A percentile compares a stretch with the other conserved stretches of the same genome.
These are phyloP conservation scores for Apoda limacodes DNA, from an alignment of 2,888 invertebrate species.

Conservation along the genomic window DNA sequence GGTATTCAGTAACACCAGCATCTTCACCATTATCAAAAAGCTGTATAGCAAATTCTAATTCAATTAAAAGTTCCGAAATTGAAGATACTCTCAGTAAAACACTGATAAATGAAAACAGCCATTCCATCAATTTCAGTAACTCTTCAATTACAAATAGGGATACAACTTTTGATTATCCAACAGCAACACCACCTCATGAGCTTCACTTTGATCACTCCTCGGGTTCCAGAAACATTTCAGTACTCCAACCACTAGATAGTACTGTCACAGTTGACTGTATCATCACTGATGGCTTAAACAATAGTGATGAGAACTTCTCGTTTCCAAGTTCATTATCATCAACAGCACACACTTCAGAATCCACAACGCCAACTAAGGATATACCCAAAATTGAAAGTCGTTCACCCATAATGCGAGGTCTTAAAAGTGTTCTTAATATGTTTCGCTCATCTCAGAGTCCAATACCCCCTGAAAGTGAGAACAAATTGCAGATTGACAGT, in stretches of 20 bases:
- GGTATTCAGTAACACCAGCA: conserved; percentile 52
- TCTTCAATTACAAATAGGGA: conserved; percentile 37
- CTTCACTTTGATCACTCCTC: conserved; percentile 29
- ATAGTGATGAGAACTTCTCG: conserved; percentile 43
- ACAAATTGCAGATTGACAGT: conserved; percentile 17
- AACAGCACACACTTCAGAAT: conserved; percentile 42
- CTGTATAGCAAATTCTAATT: conserved; percentile 30
- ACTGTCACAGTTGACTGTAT: conserved; percentile 24
- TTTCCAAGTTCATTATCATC: conserved; percentile 48
- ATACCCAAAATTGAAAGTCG: conserved; percentile 37
- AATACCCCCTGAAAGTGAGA: conserved; percentile 32
- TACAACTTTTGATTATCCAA: conserved; percentile 31
- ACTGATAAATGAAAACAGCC: conserved; percentile 27
- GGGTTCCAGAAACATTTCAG: conserved; percentile 30
- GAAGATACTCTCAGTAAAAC: conserved; percentile 30
- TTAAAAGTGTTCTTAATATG: conserved; percentile 56
- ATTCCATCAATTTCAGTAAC: conserved; percentile 46
- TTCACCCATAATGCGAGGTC: conserved; percentile 55
- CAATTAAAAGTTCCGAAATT: conserved; percentile 19
- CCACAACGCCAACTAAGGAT: conserved; percentile 53
- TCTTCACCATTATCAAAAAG: conserved; percentile 58
- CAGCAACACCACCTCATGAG: conserved; percentile 40
- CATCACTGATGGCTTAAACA: conserved; percentile 28
- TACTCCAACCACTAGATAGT: conserved; percentile 31
- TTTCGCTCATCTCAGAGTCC: conserved; percentile 58